Percentiles rank a stretch among this genome's conserved stretches.
phyloP scores from a whole-genome alignment of 1,140 invertebrate genomes.

The Diplogasteroides magnus region DNA sequence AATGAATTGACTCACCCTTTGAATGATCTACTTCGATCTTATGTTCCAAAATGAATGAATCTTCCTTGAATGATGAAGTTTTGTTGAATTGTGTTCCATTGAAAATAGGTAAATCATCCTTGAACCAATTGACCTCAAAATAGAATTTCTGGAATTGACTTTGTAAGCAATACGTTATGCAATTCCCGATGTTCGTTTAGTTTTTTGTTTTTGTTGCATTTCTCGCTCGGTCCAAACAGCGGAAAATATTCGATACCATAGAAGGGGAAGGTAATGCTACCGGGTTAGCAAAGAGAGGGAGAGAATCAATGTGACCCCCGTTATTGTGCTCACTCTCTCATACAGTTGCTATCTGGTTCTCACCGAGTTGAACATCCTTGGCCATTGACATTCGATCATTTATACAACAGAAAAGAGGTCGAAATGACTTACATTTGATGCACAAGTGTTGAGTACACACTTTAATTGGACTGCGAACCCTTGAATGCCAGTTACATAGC shows the following conservation, averaged over 20 bases:
- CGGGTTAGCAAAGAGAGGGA: too few relatives aligned
- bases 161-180: too few relatives aligned
- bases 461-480: slow-evolving; percentile 36
- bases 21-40: slow-evolving; percentile 20
- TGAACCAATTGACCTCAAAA: slow-evolving; percentile 35
- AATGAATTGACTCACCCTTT: slow-evolving; percentile 14
- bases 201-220: too few relatives aligned
- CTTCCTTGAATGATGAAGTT: slow-evolving; percentile 17
- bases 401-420: too few relatives aligned
- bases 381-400: too few relatives aligned
- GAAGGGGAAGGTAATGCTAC: background rate
- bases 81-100: slow-evolving; percentile 31
- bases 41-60: slow-evolving; percentile 22
- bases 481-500: slow-evolving; percentile 37
- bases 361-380: background rate
- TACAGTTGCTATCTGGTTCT: background rate
- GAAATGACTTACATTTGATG: slow-evolving; percentile 10
- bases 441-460: slow-evolving; percentile 34
- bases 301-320: too few relatives aligned
- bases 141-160: too few relatives aligned
- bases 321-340: background rate
- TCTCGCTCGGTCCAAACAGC: too few relatives aligned
- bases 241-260: background rate
- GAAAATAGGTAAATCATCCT: slow-evolving; percentile 31
- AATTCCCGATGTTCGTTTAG: too few relatives aligned